Evolutionary conservation across 2,797 vertebrate species (phyloP).

Genomic region (Protosalanx chinensis): DNA sequence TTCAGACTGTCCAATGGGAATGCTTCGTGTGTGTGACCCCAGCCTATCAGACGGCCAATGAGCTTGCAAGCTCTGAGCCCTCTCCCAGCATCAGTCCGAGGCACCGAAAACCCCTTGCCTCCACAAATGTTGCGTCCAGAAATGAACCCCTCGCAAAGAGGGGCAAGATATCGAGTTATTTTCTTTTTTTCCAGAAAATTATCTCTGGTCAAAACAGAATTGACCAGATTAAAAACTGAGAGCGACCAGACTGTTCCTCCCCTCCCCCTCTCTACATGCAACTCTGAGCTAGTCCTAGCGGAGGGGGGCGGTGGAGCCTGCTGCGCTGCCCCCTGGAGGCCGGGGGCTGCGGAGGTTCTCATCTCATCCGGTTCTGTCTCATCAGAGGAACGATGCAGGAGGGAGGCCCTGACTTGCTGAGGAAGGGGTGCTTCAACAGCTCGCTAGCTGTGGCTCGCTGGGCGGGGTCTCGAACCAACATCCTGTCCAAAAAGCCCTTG

Average conservation of each 20-base stretch:
- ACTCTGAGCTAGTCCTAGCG: slow-evolving; percentile 14
- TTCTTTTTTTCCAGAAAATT: slow-evolving; percentile 29
- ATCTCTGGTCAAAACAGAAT: slow-evolving; percentile 20
- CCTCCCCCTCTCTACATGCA: background rate
- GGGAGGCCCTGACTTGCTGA: slow-evolving; percentile 83
- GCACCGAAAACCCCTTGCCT: slow-evolving; percentile 45
- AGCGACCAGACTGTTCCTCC: slow-evolving; percentile 27
- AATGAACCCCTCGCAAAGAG: background rate
- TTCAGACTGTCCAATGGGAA: slow-evolving; percentile 36
- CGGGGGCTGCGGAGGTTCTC: slow-evolving; percentile 54
- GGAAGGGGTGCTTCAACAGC: slow-evolving; percentile 88
- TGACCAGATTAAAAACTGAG: slow-evolving; percentile 21
- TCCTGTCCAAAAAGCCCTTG: slow-evolving; percentile 89
- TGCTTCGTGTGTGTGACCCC: slow-evolving; percentile 28
- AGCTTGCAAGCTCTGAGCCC: slow-evolving; percentile 12
- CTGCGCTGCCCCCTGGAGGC: slow-evolving; percentile 23
- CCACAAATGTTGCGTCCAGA: slow-evolving; percentile 37
- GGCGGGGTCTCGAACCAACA: slow-evolving; percentile 86
- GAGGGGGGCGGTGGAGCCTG: slow-evolving; percentile 46
- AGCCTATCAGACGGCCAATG: background rate
- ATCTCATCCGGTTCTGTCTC: slow-evolving; percentile 90
- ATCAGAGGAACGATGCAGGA: slow-evolving; percentile 94
- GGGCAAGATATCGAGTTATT: background rate
- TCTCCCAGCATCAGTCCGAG: slow-evolving; percentile 40
- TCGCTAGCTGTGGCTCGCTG: slow-evolving; percentile 85